phyloP scores from a whole-genome alignment of 2,888 invertebrate species.

The Eubasilissa splendida region DNA sequence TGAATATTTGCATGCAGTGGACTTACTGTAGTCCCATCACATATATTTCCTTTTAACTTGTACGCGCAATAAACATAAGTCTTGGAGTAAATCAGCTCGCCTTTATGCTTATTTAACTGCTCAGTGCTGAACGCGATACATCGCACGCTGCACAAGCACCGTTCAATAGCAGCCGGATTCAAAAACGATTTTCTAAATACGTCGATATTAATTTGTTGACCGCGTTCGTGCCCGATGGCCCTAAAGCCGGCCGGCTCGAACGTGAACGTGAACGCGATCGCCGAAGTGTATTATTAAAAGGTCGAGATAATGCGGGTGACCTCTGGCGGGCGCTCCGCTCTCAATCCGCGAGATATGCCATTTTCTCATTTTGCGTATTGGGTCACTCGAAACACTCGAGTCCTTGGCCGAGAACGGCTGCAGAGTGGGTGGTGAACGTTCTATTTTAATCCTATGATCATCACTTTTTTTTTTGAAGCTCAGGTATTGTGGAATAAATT shows the following conservation, averaged over 20 bases:
- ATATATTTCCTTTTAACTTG: too few species aligned
- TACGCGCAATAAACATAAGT: too few species aligned
- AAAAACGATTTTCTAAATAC: neutral
- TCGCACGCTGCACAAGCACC: too few species aligned
- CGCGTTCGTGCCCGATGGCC: neutral
- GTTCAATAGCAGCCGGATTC: too few species aligned
- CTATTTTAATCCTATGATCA: neutral
- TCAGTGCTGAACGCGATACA: too few species aligned
- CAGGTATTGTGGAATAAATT: neutral
- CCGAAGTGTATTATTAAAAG: slow-evolving; percentile 11
- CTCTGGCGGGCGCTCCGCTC: neutral
- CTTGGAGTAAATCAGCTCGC: too few species aligned
- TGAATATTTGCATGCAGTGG: too few species aligned
- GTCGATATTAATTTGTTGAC: neutral
- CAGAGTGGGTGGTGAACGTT: neutral
- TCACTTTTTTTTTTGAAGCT: neutral
- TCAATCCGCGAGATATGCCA: neutral
- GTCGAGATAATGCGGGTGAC: slow-evolving; percentile 1
- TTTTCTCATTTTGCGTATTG: slow-evolving; percentile 9
- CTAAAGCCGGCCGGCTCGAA: too few species aligned
- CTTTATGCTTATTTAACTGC: too few species aligned
- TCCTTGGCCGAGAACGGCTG: slow-evolving; percentile 28
- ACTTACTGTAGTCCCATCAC: too few species aligned
- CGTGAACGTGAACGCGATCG: neutral
- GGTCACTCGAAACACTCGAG: slow-evolving; percentile 23